A percentile compares a stretch with the other conserved stretches of the same genome.
Evolutionary conservation across 2,888 invertebrate genomes (phyloP).

Genomic region (Noctua janthina): DNA sequence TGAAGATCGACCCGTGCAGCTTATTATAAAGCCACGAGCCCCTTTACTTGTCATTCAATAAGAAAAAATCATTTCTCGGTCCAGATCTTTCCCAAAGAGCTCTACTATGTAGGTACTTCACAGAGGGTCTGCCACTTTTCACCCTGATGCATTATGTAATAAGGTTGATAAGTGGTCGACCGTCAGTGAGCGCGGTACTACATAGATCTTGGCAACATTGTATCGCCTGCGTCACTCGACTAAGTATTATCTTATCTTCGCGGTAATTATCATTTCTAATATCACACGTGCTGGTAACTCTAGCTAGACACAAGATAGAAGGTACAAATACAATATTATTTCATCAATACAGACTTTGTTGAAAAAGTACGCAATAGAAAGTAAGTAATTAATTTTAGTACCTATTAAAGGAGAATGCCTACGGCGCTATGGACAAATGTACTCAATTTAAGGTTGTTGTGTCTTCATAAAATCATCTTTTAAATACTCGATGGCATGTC

Average conservation of each 20-base stretch:
- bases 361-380: background rate
- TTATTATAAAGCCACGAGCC: background rate
- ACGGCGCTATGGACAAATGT: too few species aligned
- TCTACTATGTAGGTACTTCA: background rate
- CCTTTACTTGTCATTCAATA: background rate
- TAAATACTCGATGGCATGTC: too few species aligned
- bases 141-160: too few species aligned
- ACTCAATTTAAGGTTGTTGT: too few species aligned
- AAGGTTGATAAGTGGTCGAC: too few species aligned
- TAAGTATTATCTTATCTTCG: conserved; percentile 29
- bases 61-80: background rate
- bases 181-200: background rate
- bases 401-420: too few species aligned
- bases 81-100: background rate
- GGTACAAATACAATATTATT: background rate
- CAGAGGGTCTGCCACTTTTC: too few species aligned
- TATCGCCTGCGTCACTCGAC: conserved; percentile 17
- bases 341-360: background rate
- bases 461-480: too few species aligned
- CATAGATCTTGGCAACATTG: background rate
- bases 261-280: conserved; percentile 35
- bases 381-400: background rate
- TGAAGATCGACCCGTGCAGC: background rate
- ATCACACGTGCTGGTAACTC: conserved; percentile 17
- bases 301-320: background rate